A percentile compares a stretch with the other conserved stretches of the same genome.
phyloP scores from a whole-genome alignment of 2,888 invertebrate genomes.

The Deroplatys truncata region DNA sequence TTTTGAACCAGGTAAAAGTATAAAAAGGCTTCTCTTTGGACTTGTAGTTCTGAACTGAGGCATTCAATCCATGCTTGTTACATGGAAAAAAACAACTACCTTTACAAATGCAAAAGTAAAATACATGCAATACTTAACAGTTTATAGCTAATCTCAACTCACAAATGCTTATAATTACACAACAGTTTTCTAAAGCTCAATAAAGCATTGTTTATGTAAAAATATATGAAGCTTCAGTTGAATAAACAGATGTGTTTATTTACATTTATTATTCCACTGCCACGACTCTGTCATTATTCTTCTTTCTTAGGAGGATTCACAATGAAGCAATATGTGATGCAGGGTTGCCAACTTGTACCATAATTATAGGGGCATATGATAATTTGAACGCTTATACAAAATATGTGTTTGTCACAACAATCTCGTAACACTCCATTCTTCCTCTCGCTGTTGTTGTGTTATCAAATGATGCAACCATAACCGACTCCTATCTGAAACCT shows the following conservation, averaged over 20 bases:
- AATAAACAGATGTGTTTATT: background rate
- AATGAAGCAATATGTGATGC: too few relatives aligned
- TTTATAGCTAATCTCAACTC: background rate
- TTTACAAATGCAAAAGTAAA: constrained; percentile 16
- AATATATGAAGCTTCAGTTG: background rate
- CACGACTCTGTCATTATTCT: too few relatives aligned
- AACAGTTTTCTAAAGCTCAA: background rate
- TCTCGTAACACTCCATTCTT: too few relatives aligned
- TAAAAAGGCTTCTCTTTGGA: background rate
- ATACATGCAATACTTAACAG: background rate
- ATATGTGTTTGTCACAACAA: too few relatives aligned
- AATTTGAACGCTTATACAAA: too few relatives aligned
- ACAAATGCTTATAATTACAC: background rate
- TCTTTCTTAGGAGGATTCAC: too few relatives aligned
- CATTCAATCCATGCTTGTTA: background rate
- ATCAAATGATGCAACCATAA: too few relatives aligned
- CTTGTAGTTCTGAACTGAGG: background rate
- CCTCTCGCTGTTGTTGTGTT: too few relatives aligned
- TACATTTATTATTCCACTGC: background rate
- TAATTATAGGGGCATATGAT: too few relatives aligned
- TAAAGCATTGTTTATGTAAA: background rate
- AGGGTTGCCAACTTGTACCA: too few relatives aligned
- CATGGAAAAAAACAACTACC: background rate
- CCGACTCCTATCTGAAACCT: too few relatives aligned
- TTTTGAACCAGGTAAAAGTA: too few relatives aligned